A percentile compares a stretch with the other conserved stretches of the same genome.
Conservation (phyloP, 2,797 vertebrate species). For the Naso thynnoides region DNA sequence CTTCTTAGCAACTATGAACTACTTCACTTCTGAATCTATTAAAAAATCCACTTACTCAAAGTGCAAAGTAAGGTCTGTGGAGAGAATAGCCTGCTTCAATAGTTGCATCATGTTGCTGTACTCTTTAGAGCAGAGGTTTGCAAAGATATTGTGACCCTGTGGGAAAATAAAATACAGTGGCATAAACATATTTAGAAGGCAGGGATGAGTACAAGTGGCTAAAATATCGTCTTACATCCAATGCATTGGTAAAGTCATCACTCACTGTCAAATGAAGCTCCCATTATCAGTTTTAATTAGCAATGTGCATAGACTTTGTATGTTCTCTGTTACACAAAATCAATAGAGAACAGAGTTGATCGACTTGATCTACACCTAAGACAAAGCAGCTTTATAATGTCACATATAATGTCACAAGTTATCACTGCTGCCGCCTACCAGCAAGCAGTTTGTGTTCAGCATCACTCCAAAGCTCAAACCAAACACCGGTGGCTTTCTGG, state of each 20-base stretch:
- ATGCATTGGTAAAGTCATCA: conserved; percentile 66
- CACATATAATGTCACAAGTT: conserved; percentile 11
- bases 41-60: conserved; percentile 84
- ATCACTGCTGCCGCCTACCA: conserved; percentile 23
- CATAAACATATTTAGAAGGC: conserved; percentile 14
- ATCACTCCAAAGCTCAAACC: neutral
- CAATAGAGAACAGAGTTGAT: conserved; percentile 65
- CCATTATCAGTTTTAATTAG: conserved; percentile 76
- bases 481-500: conserved; percentile 1
- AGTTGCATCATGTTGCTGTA: conserved; percentile 89
- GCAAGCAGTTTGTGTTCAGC: conserved; percentile 18
- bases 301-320: conserved; percentile 63
- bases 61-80: conserved; percentile 88
- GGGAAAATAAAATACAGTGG: conserved; percentile 48
- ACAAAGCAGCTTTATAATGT: conserved; percentile 35
- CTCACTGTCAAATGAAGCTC: conserved; percentile 68
- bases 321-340: conserved; percentile 68
- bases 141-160: conserved; percentile 90
- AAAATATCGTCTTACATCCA: conserved; percentile 45
- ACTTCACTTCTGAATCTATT: conserved; percentile 8
- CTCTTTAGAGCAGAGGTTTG: conserved; percentile 87
- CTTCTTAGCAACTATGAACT: conserved; percentile 7
- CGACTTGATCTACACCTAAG: conserved; percentile 50
- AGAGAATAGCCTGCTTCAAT: conserved; percentile 87
- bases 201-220: conserved; percentile 31